Percentiles rank a stretch among this genome's conserved stretches.
These are phyloP conservation scores for Monopterus albus DNA, from an alignment of 2,113 vertebrate species.

Conservation along the genomic window DNA sequence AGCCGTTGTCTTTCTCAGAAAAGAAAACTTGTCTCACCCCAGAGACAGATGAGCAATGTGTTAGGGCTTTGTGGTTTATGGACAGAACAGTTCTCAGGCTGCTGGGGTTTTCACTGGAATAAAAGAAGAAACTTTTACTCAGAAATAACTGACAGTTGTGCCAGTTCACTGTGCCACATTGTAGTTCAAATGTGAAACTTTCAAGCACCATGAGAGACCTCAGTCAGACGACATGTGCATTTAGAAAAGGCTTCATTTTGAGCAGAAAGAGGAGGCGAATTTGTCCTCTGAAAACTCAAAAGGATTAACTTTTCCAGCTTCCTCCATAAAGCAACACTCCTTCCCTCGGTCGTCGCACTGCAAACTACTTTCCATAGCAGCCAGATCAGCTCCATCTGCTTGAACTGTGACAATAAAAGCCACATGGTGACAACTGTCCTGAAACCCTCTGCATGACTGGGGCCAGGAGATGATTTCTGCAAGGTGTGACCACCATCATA, in stretches of 20 bases:
- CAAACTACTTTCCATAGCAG: not conserved
- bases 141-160: slow-evolving; percentile 78
- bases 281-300: not conserved
- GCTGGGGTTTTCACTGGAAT: slow-evolving; percentile 63
- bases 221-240: not conserved
- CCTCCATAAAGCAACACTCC: not conserved
- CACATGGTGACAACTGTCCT: not conserved
- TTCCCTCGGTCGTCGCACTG: slow-evolving; percentile 7
- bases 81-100: slow-evolving; percentile 66
- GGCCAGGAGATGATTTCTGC: slow-evolving; percentile 11
- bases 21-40: slow-evolving; percentile 80
- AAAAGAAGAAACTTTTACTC: slow-evolving; percentile 69
- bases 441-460: not conserved
- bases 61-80: slow-evolving; percentile 78
- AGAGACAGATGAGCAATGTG: slow-evolving; percentile 80
- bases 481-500: slow-evolving; percentile 47
- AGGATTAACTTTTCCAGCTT: not conserved
- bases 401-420: not conserved
- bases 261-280: not conserved
- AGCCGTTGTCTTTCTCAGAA: slow-evolving; percentile 86
- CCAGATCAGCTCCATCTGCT: not conserved
- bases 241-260: not conserved
- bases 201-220: slow-evolving; percentile 4
- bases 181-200: slow-evolving; percentile 44
- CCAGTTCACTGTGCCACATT: slow-evolving; percentile 49